Evolutionary conservation across 2,113 vertebrate species (phyloP).

Genomic region (Neogale vison): DNA sequence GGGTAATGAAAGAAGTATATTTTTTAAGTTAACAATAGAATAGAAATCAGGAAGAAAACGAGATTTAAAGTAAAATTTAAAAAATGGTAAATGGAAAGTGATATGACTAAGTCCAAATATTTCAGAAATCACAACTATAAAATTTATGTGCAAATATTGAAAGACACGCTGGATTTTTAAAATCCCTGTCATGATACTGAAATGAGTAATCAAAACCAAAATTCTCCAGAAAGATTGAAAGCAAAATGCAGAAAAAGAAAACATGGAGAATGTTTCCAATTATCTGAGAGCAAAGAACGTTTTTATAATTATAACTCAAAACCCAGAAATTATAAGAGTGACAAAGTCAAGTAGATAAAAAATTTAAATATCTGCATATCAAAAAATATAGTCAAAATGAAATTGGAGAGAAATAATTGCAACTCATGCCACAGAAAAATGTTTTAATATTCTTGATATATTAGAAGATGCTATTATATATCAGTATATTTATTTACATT

Average conservation of each 20-base stretch:
- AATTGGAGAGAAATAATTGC: conserved; percentile 6
- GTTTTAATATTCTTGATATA: not conserved
- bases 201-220: not conserved
- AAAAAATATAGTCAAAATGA: not conserved
- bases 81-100: not conserved
- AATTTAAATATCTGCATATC: not conserved
- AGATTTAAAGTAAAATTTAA: not conserved
- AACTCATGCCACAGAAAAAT: not conserved
- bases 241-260: not conserved
- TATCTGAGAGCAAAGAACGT: not conserved
- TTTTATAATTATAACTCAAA: not conserved
- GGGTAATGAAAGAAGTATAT: not conserved
- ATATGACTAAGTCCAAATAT: not conserved
- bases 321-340: not conserved
- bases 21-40: not conserved
- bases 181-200: not conserved
- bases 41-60: not conserved
- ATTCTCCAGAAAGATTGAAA: not conserved
- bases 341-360: not conserved
- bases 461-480: not conserved
- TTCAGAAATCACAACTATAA: not conserved
- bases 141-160: not conserved
- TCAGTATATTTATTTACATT: not conserved
- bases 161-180: not conserved
- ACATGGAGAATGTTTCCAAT: not conserved